A percentile compares a stretch with the other conserved stretches of the same genome.
Evolutionary conservation across 1,140 invertebrate species (phyloP).

Genomic region (Copidosoma floridanum): DNA sequence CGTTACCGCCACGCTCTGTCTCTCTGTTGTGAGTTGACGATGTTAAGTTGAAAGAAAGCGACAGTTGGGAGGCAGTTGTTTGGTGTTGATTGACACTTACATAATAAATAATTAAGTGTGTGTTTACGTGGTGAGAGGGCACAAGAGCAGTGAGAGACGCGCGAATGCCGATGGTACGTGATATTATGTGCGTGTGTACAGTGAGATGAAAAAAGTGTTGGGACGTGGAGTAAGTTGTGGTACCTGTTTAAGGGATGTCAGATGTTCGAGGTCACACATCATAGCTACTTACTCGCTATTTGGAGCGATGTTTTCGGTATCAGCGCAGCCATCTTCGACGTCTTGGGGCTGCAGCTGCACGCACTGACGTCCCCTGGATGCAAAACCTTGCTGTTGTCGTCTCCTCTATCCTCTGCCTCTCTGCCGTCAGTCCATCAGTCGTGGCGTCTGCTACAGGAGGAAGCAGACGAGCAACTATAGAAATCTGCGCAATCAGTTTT

Average conservation of each 20-base stretch:
- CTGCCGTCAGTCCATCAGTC: too few species aligned
- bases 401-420: too few species aligned
- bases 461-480: too few species aligned
- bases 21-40: slow-evolving; percentile 34
- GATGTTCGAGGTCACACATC: neutral
- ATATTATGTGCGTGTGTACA: neutral
- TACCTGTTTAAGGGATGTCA: neutral
- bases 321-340: slow-evolving; percentile 35
- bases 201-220: too few species aligned
- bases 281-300: slow-evolving; percentile 32
- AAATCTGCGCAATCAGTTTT: too few species aligned
- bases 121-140: too few species aligned
- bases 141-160: too few species aligned
- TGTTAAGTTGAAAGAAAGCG: slow-evolving; percentile 22
- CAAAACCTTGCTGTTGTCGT: too few species aligned
- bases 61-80: neutral
- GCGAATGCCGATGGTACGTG: too few species aligned
- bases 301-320: slow-evolving; percentile 25
- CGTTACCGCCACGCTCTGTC: slow-evolving; percentile 32
- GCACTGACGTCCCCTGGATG: slow-evolving; percentile 15
- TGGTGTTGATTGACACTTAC: slow-evolving; percentile 15
- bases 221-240: neutral
- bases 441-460: too few species aligned
- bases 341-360: neutral
- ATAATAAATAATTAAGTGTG: slow-evolving; percentile 25